phyloP scores from a whole-genome alignment of 2,113 vertebrate species.

The Tachysurus vachellii region DNA sequence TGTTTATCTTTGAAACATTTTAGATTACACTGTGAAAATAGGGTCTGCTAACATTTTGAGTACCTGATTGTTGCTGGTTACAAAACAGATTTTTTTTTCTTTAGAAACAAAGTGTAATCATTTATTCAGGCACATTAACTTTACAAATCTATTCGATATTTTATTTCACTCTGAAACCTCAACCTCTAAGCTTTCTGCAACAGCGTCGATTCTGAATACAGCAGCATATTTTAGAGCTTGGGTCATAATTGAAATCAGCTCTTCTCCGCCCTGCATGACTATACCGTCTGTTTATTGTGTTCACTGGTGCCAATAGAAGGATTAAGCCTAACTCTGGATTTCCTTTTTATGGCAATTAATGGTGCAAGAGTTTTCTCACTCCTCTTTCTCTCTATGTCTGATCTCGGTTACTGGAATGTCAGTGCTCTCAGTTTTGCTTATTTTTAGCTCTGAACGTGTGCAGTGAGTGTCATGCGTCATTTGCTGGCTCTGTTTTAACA shows the following conservation, averaged over 20 bases:
- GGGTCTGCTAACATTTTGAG: background rate
- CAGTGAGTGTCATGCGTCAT: conserved; percentile 20
- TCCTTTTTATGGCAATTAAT: conserved; percentile 29
- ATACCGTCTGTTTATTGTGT: conserved; percentile 34
- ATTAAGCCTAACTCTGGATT: conserved; percentile 17
- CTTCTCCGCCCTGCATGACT: conserved; percentile 30
- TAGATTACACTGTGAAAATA: background rate
- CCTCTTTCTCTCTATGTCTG: conserved; percentile 17
- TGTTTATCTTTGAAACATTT: background rate
- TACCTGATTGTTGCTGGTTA: background rate
- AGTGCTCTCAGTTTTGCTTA: conserved; percentile 39
- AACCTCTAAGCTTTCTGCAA: background rate
- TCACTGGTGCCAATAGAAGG: conserved; percentile 28
- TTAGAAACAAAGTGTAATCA: background rate
- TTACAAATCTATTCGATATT: background rate
- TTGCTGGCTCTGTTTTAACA: conserved; percentile 45
- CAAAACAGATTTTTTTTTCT: background rate
- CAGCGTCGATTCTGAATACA: background rate
- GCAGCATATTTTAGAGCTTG: conserved; percentile 36
- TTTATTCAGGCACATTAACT: background rate
- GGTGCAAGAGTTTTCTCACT: conserved; percentile 20
- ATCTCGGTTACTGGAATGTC: conserved; percentile 47
- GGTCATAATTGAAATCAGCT: conserved; percentile 41
- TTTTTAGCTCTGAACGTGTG: conserved; percentile 47
- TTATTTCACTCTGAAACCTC: background rate